phyloP scores from a whole-genome alignment of 2,797 vertebrate species.

The Squalus acanthias region DNA sequence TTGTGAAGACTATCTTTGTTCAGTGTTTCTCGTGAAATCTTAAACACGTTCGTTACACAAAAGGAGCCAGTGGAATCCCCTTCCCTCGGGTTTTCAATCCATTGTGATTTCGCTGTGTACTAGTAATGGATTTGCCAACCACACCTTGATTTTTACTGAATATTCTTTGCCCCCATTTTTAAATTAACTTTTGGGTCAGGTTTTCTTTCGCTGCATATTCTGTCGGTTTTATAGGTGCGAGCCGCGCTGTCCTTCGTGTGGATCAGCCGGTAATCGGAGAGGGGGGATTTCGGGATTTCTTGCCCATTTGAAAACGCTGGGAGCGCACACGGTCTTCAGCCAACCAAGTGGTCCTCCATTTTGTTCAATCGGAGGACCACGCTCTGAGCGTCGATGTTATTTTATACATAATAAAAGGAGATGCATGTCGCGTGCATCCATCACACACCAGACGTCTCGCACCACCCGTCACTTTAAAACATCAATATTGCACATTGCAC shows the following conservation, averaged over 20 bases:
- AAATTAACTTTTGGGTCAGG: neutral
- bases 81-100: neutral
- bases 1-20: neutral
- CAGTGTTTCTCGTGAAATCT: neutral
- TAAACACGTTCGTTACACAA: neutral
- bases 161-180: neutral
- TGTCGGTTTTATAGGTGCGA: no score
- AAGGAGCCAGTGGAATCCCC: neutral
- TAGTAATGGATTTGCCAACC: neutral
- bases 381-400: neutral
- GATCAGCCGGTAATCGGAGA: neutral
- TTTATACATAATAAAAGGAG: neutral
- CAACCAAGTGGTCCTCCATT: no score
- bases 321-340: neutral
- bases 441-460: no score
- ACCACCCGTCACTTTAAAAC: neutral
- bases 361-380: neutral
- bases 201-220: neutral
- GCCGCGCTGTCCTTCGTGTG: neutral
- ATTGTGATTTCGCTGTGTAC: neutral
- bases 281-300: neutral
- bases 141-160: neutral
- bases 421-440: neutral
- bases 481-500: no score
- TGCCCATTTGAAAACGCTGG: neutral